A percentile compares a stretch with the other conserved stretches of the same genome.
Conservation (phyloP, 2,797 vertebrate species). For the Pseudochirops cupreus region DNA sequence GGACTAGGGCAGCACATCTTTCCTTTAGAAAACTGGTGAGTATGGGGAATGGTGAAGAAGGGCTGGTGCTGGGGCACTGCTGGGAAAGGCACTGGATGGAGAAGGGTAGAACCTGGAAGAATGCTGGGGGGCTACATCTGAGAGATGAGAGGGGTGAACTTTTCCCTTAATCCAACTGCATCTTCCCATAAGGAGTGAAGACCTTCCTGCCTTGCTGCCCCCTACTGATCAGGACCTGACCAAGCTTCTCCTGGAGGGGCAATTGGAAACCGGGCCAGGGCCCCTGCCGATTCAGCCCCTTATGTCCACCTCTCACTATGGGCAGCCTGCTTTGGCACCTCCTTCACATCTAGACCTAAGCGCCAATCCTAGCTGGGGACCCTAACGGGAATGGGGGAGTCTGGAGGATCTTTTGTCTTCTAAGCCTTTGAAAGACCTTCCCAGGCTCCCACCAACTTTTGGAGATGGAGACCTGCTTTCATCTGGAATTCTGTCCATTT, state of each 20-base stretch:
- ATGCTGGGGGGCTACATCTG: not conserved
- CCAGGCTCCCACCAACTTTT: slow-evolving; percentile 35
- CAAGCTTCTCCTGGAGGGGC: slow-evolving; percentile 75
- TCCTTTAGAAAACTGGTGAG: slow-evolving; percentile 69
- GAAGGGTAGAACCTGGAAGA: not conserved
- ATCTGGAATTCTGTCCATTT: not conserved
- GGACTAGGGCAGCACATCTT: slow-evolving; percentile 62
- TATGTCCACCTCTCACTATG: slow-evolving; percentile 68
- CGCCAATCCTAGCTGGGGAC: slow-evolving; percentile 78
- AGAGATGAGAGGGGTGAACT: not conserved
- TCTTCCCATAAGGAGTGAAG: slow-evolving; percentile 55
- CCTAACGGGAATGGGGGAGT: not conserved
- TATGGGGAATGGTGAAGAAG: not conserved
- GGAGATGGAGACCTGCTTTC: slow-evolving; percentile 18
- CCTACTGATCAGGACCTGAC: slow-evolving; percentile 80
- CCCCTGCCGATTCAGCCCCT: slow-evolving; percentile 63
- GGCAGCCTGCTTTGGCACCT: slow-evolving; percentile 74
- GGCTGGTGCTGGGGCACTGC: not conserved
- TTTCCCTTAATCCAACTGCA: not conserved
- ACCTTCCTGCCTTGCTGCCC: slow-evolving; percentile 69
- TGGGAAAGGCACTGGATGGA: not conserved
- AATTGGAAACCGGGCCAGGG: slow-evolving; percentile 65
- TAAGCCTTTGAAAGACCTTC: slow-evolving; percentile 52
- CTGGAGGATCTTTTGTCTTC: slow-evolving; percentile 43
- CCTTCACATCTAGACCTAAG: slow-evolving; percentile 77